Evolutionary conservation across 2,797 vertebrate species (phyloP), one percentile per base, ranked within the genome.

Genomic region (Enteromius mattozi): DNA sequence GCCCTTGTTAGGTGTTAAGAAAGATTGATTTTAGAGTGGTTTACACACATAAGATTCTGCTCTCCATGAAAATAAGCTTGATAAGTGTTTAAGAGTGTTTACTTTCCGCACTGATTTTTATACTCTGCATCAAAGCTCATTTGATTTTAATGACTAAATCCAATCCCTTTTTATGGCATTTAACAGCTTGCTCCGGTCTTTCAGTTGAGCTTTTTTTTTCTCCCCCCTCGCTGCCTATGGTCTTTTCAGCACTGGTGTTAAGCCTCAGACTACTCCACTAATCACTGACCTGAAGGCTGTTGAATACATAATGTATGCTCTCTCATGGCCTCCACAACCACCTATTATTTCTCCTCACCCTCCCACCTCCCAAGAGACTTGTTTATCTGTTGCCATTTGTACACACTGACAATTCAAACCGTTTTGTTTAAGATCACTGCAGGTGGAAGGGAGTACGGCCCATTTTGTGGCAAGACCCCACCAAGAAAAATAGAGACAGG

Each of bases 401-500:
- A 92, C 91, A 88, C 89, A 83, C 80, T 82, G 30, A 78, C 42
- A 56, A 63, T n/a, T 85, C 45, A 80, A 86, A 78, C 51, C 42
- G 54, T 51, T 86, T 86, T 87, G 16, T 84, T 72, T 85, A 88
- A 97, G 96, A 93, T 98, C 87, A 93, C 89, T 14, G 95, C 94
- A 9, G 88, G 89, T 61, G 89, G 91, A 76, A 90, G 91, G 10
- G 90, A 95, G 33, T 94, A 95, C 0, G 96, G 96, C 6, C 94
- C 95, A 0, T 96, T 96, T 87, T 97, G 96, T 81, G 96, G 96
- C 61, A 90, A 89, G 0, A 89, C 30, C 0, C 54, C 91, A 33
- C 97, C 96, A 0, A 59, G 14, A 19, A 92, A 89, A 84, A 95
- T 96, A 0, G 93, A 96, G 90, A 96, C 94, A 0, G 91, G 90